Percentiles rank a stretch among this genome's conserved stretches.
Evolutionary conservation across 2,797 vertebrate species (phyloP).

Genomic region (Rhincodon typus): DNA sequence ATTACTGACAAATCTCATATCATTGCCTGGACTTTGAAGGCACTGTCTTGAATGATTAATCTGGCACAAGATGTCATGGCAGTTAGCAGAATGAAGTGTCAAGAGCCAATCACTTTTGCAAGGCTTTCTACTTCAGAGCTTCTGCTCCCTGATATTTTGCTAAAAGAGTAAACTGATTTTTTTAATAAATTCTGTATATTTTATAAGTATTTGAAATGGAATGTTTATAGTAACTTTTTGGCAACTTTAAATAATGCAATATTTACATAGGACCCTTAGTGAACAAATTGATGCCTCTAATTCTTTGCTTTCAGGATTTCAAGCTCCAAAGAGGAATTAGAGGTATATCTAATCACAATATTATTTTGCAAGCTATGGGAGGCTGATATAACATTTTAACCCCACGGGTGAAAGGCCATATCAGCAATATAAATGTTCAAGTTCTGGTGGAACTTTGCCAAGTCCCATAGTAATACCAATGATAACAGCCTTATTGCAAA

Average conservation of each 20-base stretch:
- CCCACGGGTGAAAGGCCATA: background rate
- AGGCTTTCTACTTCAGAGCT: background rate
- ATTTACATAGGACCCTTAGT: background rate
- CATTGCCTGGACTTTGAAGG: background rate
- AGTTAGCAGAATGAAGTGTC: background rate
- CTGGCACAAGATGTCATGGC: background rate
- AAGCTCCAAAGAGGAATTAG: background rate
- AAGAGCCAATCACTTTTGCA: background rate
- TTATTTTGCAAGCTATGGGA: conserved; percentile 3
- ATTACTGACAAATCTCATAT: background rate
- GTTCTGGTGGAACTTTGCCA: background rate
- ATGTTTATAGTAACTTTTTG: background rate
- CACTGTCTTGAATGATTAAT: background rate
- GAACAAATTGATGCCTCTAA: background rate
- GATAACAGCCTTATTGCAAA: background rate
- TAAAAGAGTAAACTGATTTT: background rate
- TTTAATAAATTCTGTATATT: background rate
- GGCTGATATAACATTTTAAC: background rate
- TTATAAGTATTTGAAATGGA: background rate
- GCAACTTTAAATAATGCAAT: background rate
- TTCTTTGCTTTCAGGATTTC: background rate
- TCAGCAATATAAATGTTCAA: background rate
- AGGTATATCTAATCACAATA: background rate
- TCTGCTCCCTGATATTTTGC: background rate
- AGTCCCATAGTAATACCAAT: background rate